Percentiles rank a stretch among this genome's conserved stretches.
phyloP scores from a whole-genome alignment of 2,797 vertebrate species.

The Pipistrellus pipistrellus region DNA sequence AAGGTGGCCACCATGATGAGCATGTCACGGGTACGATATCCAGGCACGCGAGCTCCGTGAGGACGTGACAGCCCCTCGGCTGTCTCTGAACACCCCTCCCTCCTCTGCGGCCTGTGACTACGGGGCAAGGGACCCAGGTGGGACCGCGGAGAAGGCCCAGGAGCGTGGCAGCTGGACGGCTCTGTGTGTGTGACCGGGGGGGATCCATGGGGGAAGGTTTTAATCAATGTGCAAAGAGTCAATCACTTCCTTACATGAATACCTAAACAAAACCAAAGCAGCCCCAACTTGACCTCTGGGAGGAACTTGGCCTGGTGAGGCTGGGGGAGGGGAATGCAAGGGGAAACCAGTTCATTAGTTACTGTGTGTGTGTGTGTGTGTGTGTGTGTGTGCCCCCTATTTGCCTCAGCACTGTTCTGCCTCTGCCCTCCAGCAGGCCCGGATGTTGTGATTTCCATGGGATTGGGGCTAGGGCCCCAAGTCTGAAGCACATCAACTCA shows the following conservation, averaged over 20 bases:
- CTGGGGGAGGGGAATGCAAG: accelerated
- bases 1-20: neutral
- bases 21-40: accelerated
- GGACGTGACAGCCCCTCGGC: accelerated
- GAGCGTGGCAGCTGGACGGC: too few relatives aligned
- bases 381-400: too few relatives aligned
- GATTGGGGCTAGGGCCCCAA: neutral
- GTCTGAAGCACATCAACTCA: neutral
- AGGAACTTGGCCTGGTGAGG: neutral
- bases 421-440: neutral
- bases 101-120: neutral
- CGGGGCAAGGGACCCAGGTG: accelerated
- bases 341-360: neutral
- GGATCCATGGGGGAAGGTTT: accelerated
- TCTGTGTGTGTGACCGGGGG: neutral
- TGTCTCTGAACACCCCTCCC: accelerated
- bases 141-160: neutral
- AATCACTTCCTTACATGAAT: neutral
- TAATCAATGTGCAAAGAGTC: neutral
- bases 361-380: too few relatives aligned
- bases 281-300: neutral
- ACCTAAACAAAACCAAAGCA: constrained; percentile 55
- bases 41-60: neutral
- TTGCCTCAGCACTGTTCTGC: accelerated
- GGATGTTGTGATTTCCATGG: neutral